Base-by-base conservation (phyloP, 2,888 invertebrate genomes). In the Cremastinae sp. region DNA sequence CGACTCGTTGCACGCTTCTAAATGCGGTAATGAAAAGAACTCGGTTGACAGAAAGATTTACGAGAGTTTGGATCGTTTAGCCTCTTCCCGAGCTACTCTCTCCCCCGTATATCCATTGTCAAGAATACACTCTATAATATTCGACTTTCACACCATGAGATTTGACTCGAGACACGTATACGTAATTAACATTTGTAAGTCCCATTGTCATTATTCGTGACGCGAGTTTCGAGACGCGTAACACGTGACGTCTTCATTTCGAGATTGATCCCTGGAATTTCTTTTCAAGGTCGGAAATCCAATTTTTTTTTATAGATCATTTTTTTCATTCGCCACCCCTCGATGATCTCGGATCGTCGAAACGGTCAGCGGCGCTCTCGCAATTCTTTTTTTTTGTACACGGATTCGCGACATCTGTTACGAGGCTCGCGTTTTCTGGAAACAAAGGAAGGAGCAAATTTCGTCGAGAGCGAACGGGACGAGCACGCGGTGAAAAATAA, bases 31-130 rank as follows among this genome's bases (percentile, higher is more conserved):
- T 73, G 62, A 73, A 65, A 65, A 51, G 72, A 76, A 51, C 16
- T 58, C 37, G 73, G 62, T 53, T 53, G 72, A 68, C 76, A 37
- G 41, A 35, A 76, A 73, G 72, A 76, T 76, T 73, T 69, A 76
- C 59, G 72, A 72, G 41, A 41, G 49, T 41, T 66, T 66, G 47
- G 39, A n/a, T 51, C 69, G 41, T 39, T 22, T 69, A 41, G 58
- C 22, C 22, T 69, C 45, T 9, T 9, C 20, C 14, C 43, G 41
- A 41, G 8, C 28, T 12, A 59, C 68, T 76, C 62, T 76, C n/a
- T n/a, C n/a, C n/a, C 62, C 68, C 68, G 51, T 64, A 68, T 28
- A 14, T 10, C 68, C 62, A 75, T 72, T 68, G 68, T 68, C 22
- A 72, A n/a, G n/a, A n/a, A n/a, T n/a, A n/a, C n/a, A n/a, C n/a